phyloP scores from a whole-genome alignment of 2,888 invertebrate genomes.

The Dicranocentrus wangi region DNA sequence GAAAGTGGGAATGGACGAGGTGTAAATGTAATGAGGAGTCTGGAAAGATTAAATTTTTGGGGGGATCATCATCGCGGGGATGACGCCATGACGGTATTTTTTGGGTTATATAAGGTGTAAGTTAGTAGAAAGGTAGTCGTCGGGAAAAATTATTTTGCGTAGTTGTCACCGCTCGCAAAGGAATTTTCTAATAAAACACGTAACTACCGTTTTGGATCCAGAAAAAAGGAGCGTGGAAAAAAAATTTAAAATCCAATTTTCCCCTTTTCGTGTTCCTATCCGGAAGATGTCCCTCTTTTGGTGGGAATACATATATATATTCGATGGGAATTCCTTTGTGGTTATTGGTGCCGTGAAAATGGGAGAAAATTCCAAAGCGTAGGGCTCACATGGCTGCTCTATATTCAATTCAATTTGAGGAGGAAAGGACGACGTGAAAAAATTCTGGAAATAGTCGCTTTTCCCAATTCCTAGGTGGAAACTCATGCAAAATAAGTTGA shows the following conservation, averaged over 20 bases:
- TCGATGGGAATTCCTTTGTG: slow-evolving; percentile 60
- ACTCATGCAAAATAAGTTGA: slow-evolving; percentile 1
- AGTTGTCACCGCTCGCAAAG: not conserved
- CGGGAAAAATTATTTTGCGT: too few relatives aligned
- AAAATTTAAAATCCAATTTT: slow-evolving; percentile 61
- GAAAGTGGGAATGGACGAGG: slow-evolving; percentile 1
- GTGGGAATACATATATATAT: slow-evolving; percentile 29
- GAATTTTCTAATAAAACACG: slow-evolving; percentile 58
- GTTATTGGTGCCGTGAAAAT: slow-evolving; percentile 55
- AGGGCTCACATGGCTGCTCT: slow-evolving; percentile 53
- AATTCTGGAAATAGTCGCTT: slow-evolving; percentile 30
- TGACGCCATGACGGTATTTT: too few relatives aligned
- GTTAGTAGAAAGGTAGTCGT: too few relatives aligned
- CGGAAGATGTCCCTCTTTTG: too few relatives aligned
- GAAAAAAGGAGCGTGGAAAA: not conserved
- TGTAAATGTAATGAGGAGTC: not conserved
- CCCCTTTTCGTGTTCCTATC: slow-evolving; percentile 22
- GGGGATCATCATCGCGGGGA: too few relatives aligned
- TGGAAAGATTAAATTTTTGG: slow-evolving; percentile 4
- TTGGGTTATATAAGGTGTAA: too few relatives aligned
- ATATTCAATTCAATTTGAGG: slow-evolving; percentile 58
- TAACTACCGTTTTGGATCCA: too few relatives aligned
- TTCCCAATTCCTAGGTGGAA: not conserved
- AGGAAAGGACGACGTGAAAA: slow-evolving; percentile 47
- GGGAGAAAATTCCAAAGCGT: slow-evolving; percentile 51